These are phyloP conservation scores for Barnardius zonarius DNA, from an alignment of 2,113 vertebrate species.

Conservation along the genomic window DNA sequence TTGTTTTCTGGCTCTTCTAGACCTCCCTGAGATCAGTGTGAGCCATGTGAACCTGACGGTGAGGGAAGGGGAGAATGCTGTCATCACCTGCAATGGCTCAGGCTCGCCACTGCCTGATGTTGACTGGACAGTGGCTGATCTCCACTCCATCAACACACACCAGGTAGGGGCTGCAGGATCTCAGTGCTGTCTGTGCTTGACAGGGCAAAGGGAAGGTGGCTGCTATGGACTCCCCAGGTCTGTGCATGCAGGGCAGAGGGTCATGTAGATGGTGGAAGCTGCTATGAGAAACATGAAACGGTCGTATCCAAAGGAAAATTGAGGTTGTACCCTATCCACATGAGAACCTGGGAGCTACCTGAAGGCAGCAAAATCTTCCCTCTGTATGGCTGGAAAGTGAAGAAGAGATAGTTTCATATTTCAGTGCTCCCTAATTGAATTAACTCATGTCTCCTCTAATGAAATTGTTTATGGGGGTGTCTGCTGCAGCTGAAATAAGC, in stretches of 20 bases:
- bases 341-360: not conserved
- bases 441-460: not conserved
- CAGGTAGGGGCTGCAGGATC: slow-evolving; percentile 75
- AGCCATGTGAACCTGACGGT: slow-evolving; percentile 91
- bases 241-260: not conserved
- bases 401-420: not conserved
- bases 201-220: not conserved
- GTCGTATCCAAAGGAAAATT: not conserved
- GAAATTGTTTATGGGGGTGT: not conserved
- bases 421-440: not conserved
- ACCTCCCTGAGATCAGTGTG: slow-evolving; percentile 94
- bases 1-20: slow-evolving; percentile 62
- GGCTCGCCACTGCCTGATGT: slow-evolving; percentile 91
- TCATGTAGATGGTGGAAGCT: not conserved
- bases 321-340: accelerated
- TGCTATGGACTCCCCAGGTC: not conserved
- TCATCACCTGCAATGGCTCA: slow-evolving; percentile 93
- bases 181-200: accelerated
- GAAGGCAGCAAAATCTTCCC: not conserved
- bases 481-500: not conserved
- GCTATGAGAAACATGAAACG: not conserved
- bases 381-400: not conserved
- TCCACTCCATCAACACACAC: slow-evolving; percentile 97
- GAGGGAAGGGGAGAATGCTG: slow-evolving; percentile 89
- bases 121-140: slow-evolving; percentile 90